phyloP scores from a whole-genome alignment of 2,888 invertebrate genomes.

The Bruchidius siliquastri region DNA sequence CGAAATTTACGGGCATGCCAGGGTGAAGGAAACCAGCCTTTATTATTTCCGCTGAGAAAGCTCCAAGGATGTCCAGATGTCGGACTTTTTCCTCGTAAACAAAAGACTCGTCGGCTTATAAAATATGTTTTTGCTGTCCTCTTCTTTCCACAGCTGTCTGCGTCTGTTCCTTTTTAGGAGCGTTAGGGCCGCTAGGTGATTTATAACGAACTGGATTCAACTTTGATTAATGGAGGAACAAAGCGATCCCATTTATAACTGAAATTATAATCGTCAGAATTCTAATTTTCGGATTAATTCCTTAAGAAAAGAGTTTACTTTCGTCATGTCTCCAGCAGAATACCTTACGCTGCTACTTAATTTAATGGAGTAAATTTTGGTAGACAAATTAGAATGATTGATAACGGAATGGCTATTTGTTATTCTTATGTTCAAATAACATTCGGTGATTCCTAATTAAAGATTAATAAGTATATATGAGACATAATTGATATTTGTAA shows the following conservation, averaged over 20 bases:
- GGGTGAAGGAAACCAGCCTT: constrained; percentile 32
- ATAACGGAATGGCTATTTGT: background rate
- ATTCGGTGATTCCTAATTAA: too few species aligned
- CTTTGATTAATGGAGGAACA: background rate
- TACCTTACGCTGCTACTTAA: background rate
- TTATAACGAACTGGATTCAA: background rate
- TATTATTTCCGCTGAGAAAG: constrained; percentile 41
- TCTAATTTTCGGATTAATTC: background rate
- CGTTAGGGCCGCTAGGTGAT: background rate
- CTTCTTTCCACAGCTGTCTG: background rate
- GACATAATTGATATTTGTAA: too few species aligned
- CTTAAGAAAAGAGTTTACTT: background rate
- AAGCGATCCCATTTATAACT: background rate
- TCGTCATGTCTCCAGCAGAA: background rate
- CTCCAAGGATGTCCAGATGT: constrained; percentile 38
- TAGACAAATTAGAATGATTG: background rate
- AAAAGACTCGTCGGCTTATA: constrained; percentile 11
- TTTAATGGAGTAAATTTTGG: background rate
- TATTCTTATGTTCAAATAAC: background rate
- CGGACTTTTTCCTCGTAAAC: constrained; percentile 26
- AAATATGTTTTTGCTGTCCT: constrained; percentile 9
- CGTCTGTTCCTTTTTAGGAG: background rate
- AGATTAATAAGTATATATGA: too few species aligned
- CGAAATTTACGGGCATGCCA: constrained; percentile 15
- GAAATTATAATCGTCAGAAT: background rate